Conservation (phyloP, 2,888 invertebrate species). For the Drosophila multiciliata region DNA sequence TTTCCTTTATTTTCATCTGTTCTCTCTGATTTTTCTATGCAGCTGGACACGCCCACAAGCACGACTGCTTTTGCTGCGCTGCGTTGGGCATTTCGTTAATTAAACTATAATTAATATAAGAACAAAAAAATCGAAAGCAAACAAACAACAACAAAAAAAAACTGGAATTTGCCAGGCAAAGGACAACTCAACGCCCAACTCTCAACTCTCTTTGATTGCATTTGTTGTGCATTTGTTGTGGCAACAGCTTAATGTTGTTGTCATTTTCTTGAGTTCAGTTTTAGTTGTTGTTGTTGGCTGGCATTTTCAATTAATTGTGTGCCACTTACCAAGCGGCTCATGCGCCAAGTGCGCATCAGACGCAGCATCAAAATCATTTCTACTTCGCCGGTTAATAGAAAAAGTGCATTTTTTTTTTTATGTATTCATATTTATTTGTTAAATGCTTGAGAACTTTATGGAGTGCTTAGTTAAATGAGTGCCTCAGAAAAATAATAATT, state of each 20-base stretch:
- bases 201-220: slow-evolving; percentile 53
- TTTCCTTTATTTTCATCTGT: slow-evolving; percentile 1
- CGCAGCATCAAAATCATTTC: slow-evolving; percentile 15
- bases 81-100: slow-evolving; percentile 70
- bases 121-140: slow-evolving; percentile 12
- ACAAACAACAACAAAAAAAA: slow-evolving; percentile 14
- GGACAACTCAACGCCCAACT: slow-evolving; percentile 21
- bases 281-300: slow-evolving; percentile 10
- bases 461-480: slow-evolving; percentile 3
- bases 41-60: slow-evolving; percentile 65
- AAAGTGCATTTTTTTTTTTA: neutral
- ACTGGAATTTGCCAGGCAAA: slow-evolving; percentile 9
- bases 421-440: slow-evolving; percentile 17
- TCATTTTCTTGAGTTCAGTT: slow-evolving; percentile 30
- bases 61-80: slow-evolving; percentile 57
- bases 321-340: slow-evolving; percentile 45
- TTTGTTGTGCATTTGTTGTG: slow-evolving; percentile 40
- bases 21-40: slow-evolving; percentile 18
- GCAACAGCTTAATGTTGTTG: slow-evolving; percentile 48
- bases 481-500: neutral
- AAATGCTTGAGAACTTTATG: slow-evolving; percentile 1
- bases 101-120: slow-evolving; percentile 73
- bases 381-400: neutral
- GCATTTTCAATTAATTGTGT: slow-evolving; percentile 68
- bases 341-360: slow-evolving; percentile 41